A percentile compares a stretch with the other conserved stretches of the same genome.
Evolutionary conservation across 1,140 invertebrate genomes (phyloP).

Genomic region (Tetramorium alpestre): DNA sequence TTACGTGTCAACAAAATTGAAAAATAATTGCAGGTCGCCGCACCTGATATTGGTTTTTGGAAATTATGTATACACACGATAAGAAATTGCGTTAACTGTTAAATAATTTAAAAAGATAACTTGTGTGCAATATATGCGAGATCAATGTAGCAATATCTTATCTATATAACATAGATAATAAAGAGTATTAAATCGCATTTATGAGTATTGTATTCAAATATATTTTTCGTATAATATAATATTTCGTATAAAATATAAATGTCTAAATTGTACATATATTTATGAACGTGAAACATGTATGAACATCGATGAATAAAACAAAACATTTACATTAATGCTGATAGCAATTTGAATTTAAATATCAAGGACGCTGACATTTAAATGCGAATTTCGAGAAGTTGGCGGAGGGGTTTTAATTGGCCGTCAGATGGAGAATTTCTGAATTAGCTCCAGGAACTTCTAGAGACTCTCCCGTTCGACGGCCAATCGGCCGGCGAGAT

Average conservation of each 20-base stretch:
- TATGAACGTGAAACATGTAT: neutral
- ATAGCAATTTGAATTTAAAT: neutral
- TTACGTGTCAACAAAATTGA: constrained; percentile 23
- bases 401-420: neutral
- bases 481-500: neutral
- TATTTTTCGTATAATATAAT: neutral
- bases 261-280: neutral
- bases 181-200: constrained; percentile 3
- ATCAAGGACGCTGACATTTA: neutral
- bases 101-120: constrained; percentile 20
- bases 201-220: neutral
- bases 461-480: neutral
- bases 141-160: constrained; percentile 15
- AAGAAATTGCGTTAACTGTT: constrained; percentile 27
- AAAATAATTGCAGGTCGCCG: neutral
- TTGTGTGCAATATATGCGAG: constrained; percentile 18
- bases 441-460: neutral
- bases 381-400: neutral
- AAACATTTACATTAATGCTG: neutral
- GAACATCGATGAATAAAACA: neutral
- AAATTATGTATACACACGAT: constrained; percentile 10
- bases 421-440: neutral
- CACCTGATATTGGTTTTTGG: constrained; percentile 1
- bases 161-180: constrained; percentile 20
- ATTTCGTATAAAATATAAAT: neutral